These are phyloP conservation scores for Altica lythri DNA, from an alignment of 2,888 invertebrate genomes.

Conservation along the genomic window DNA sequence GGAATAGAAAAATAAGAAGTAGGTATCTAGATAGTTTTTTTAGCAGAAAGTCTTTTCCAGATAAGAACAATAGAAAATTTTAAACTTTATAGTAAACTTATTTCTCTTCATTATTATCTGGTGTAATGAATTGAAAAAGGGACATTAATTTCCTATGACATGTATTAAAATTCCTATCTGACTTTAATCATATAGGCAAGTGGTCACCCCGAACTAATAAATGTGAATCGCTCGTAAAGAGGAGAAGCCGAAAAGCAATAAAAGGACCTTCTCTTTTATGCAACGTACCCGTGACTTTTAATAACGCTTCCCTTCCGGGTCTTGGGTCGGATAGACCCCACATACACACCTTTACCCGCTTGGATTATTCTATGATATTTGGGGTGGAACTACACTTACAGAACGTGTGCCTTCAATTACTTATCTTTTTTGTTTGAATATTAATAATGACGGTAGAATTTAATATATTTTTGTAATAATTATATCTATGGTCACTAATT, in stretches of 20 bases:
- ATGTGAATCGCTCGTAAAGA: constrained; percentile 48
- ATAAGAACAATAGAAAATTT: too few species aligned
- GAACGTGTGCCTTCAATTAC: too few species aligned
- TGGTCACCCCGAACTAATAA: constrained; percentile 56
- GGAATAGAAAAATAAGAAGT: too few species aligned
- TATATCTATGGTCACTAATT: too few species aligned
- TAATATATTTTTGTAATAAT: too few species aligned
- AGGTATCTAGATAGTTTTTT: too few species aligned
- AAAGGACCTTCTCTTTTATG: constrained; percentile 33
- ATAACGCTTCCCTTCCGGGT: constrained; percentile 30
- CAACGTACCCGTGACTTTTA: constrained; percentile 35
- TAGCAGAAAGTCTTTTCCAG: too few species aligned
- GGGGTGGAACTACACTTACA: too few species aligned
- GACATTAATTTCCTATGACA: constrained; percentile 53
- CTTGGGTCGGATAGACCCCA: constrained; percentile 13
- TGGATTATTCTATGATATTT: constrained; percentile 31
- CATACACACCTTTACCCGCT: constrained; percentile 32
- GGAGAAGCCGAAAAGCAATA: constrained; percentile 47
- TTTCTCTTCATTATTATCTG: too few species aligned
- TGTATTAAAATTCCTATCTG: constrained; percentile 54
- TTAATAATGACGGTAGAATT: too few species aligned
- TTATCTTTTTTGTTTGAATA: too few species aligned
- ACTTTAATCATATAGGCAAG: constrained; percentile 54
- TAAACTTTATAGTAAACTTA: too few species aligned
- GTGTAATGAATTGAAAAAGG: constrained; percentile 20